Percentiles rank a stretch among this genome's conserved stretches.
Evolutionary conservation across 2,888 invertebrate genomes (phyloP).

Genomic region (Stramonita haemastoma): DNA sequence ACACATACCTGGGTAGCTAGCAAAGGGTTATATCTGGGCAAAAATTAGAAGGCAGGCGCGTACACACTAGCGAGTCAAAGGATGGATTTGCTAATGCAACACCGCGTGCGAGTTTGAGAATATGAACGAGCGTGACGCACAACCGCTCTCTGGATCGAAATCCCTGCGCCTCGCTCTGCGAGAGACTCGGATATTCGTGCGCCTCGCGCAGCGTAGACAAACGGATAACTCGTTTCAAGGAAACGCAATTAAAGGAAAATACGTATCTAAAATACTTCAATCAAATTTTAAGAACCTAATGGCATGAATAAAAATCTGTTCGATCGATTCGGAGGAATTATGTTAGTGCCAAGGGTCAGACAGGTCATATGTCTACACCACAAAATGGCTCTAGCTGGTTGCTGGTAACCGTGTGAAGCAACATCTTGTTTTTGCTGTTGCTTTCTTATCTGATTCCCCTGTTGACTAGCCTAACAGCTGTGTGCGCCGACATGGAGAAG

Average conservation of each 20-base stretch:
- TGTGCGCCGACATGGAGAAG: conserved; percentile 28
- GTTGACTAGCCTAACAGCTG: too few relatives aligned
- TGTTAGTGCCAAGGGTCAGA: conserved; percentile 57
- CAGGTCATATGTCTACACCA: conserved; percentile 40
- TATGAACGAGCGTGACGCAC: conserved; percentile 35
- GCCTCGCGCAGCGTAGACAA: not conserved
- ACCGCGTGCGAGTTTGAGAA: conserved; percentile 33
- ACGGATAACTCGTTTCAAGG: not conserved
- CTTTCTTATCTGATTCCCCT: conserved; percentile 29
- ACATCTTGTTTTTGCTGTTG: conserved; percentile 21
- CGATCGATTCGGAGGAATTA: conserved; percentile 44
- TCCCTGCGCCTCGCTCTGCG: conserved; percentile 27
- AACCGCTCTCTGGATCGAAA: conserved; percentile 20
- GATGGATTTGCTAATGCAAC: conserved; percentile 40
- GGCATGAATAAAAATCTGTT: not conserved
- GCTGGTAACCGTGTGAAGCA: conserved; percentile 16
- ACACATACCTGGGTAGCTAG: conserved; percentile 69
- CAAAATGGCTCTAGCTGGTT: conserved; percentile 14
- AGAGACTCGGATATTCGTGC: not conserved
- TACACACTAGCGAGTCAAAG: conserved; percentile 52
- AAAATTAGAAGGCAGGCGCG: conserved; percentile 59
- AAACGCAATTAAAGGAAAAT: too few relatives aligned
- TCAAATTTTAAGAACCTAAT: too few relatives aligned
- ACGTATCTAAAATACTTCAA: too few relatives aligned
- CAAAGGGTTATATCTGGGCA: conserved; percentile 63